A percentile compares a stretch with the other conserved stretches of the same genome.
Evolutionary conservation across 2,888 invertebrate genomes (phyloP).

Genomic region (Drosophila multiciliata): DNA sequence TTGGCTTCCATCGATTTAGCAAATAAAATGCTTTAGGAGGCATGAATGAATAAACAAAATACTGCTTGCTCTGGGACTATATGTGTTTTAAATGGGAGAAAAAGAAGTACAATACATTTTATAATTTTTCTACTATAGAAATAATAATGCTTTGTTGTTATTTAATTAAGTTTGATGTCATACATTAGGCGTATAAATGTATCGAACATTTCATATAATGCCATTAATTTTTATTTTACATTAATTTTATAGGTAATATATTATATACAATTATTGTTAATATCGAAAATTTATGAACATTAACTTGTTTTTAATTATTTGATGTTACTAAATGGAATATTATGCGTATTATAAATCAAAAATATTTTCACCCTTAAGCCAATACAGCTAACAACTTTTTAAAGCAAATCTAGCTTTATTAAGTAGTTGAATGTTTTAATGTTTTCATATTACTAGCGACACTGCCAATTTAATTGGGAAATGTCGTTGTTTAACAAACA

Average conservation of each 20-base stretch:
- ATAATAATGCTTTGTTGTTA: constrained; percentile 33
- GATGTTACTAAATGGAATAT: constrained; percentile 66
- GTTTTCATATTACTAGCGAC: constrained; percentile 50
- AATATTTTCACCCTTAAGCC: constrained; percentile 50
- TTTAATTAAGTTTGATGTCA: constrained; percentile 48
- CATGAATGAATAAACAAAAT: neutral
- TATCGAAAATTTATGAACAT: constrained; percentile 51
- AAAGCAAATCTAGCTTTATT: constrained; percentile 42
- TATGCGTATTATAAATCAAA: constrained; percentile 43
- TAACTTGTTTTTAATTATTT: constrained; percentile 58
- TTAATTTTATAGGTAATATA: constrained; percentile 49
- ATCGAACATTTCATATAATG: constrained; percentile 67
- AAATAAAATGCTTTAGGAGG: neutral
- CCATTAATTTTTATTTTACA: constrained; percentile 52
- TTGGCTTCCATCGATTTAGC: neutral
- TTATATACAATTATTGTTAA: constrained; percentile 56
- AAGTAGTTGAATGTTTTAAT: constrained; percentile 43
- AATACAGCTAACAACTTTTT: constrained; percentile 42
- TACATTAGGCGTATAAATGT: constrained; percentile 57
- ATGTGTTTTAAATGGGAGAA: neutral
- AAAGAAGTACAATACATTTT: neutral
- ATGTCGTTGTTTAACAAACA: constrained; percentile 52
- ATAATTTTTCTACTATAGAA: neutral
- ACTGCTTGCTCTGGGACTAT: neutral
- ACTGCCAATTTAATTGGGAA: constrained; percentile 71